Conservation (phyloP, 2,113 vertebrate genomes). For the Furnarius figulus region DNA sequence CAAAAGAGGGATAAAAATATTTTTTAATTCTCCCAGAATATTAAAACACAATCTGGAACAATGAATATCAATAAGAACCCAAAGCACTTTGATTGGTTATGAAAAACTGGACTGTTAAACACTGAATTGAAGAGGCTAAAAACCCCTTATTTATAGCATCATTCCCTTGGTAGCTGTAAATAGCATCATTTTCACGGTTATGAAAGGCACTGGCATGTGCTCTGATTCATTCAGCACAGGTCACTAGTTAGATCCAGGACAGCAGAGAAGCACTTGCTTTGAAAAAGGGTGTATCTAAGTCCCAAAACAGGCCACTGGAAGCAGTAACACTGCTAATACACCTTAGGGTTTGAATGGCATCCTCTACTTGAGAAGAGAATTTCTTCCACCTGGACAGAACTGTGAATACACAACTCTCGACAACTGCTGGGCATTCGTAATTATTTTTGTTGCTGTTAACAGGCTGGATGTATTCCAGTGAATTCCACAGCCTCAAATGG, state of each 20-base stretch:
- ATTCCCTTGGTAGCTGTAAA: neutral
- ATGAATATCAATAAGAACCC: neutral
- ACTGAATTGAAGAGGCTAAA: neutral
- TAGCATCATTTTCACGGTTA: neutral
- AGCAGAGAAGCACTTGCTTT: neutral
- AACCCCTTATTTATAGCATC: neutral
- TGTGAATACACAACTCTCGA: neutral
- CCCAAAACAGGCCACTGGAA: neutral
- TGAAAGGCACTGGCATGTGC: neutral
- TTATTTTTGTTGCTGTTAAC: neutral
- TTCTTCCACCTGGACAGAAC: neutral
- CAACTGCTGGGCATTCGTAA: neutral
- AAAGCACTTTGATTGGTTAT: neutral
- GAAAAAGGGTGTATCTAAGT: neutral
- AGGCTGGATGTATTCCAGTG: neutral
- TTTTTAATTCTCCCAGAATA: neutral
- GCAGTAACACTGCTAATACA: neutral
- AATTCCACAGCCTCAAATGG: neutral
- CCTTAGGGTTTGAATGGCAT: neutral
- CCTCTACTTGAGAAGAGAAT: neutral
- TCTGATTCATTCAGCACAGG: neutral
- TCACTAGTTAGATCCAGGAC: neutral
- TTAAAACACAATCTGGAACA: neutral
- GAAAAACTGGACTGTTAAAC: slow-evolving; percentile 1
- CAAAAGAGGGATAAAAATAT: slow-evolving; percentile 27